Evolutionary conservation across 2,113 vertebrate species (phyloP), one percentile per base, ranked within the genome.

Genomic region (Lagenorhynchus albirostris): DNA sequence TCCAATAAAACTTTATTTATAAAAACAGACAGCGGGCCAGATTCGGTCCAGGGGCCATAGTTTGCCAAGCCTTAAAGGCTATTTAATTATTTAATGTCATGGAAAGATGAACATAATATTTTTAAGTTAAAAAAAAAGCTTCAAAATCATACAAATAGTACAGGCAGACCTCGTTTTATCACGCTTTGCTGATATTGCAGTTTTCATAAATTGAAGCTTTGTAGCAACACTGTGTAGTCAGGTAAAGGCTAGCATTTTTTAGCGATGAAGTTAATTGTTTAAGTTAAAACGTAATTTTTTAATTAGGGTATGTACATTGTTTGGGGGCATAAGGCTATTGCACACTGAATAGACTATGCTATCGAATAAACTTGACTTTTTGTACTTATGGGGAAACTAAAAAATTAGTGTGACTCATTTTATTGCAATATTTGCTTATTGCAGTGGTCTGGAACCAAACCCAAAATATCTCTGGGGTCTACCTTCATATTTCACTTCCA

Each of bases 381-480:
- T 55, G n/a, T 8, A 13, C n/a, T 6, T 55, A 36, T 14, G 11
- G 11, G 31, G 50, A 55, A 79, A n/a, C 21, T 0, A 79, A n/a
- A 79, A 79, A 79, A 23, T 36, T 13, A 79, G 21, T 13, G 7
- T n/a, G 50, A 55, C 11, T 79, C 50, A 79, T 23, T 62, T 62
- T 62, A 23, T 55, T 79, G 53, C 1, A 79, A 14, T 36, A 8
- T 55, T 55, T 0, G 0, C 33, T 55, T 55, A n/a, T n/a, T 5
- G 33, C n/a, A 55, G 11, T 36, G 76, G 76, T 79, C 47, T 36
- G 6, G 76, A 55, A 79, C 20, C 50, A n/a, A 79, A 25, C 33
- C 20, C 10, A 23, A 53, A 79, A 23, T 79, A 33, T n/a, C 33
- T 79, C 50, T 23, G 50, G 33, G 33, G n/a, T 55, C 50, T 79